A percentile compares a stretch with the other conserved stretches of the same genome.
These are phyloP conservation scores for Mus spretus DNA, from an alignment of 2,797 vertebrate genomes.

Conservation along the genomic window DNA sequence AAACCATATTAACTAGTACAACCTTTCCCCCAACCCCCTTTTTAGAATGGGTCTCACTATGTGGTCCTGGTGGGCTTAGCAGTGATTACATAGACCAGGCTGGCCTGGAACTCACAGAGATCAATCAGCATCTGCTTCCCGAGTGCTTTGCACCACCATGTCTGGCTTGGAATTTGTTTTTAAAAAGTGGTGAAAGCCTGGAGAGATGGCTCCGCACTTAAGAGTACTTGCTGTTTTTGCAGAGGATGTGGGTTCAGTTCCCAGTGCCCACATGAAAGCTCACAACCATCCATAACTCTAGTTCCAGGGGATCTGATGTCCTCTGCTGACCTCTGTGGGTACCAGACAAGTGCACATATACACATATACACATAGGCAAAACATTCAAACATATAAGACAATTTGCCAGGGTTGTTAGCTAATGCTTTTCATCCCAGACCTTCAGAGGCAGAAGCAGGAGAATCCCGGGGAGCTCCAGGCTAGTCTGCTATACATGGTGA, in stretches of 20 bases:
- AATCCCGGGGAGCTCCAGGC: not conserved
- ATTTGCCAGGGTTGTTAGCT: not conserved
- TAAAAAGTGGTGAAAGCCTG: not conserved
- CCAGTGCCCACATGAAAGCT: not conserved
- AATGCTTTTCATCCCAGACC: not conserved
- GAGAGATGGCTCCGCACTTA: not conserved
- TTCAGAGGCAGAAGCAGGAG: not conserved
- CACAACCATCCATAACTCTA: not conserved
- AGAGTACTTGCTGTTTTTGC: not conserved
- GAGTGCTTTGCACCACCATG: not conserved
- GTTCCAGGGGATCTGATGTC: not conserved
- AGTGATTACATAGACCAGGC: not conserved
- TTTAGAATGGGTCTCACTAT: not conserved
- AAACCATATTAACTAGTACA: not conserved
- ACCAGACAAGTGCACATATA: not conserved
- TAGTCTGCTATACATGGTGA: not conserved
- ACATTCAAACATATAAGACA: not conserved
- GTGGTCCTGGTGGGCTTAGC: not conserved
- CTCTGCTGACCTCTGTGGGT: not conserved
- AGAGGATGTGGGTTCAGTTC: not conserved
- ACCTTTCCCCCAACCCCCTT: too few relatives aligned
- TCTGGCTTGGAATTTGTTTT: not conserved
- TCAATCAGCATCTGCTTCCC: not conserved
- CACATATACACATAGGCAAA: not conserved
- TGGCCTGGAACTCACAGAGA: not conserved